Conservation (phyloP, 2,888 invertebrate species). For the Schrankia costaestrigalis region DNA sequence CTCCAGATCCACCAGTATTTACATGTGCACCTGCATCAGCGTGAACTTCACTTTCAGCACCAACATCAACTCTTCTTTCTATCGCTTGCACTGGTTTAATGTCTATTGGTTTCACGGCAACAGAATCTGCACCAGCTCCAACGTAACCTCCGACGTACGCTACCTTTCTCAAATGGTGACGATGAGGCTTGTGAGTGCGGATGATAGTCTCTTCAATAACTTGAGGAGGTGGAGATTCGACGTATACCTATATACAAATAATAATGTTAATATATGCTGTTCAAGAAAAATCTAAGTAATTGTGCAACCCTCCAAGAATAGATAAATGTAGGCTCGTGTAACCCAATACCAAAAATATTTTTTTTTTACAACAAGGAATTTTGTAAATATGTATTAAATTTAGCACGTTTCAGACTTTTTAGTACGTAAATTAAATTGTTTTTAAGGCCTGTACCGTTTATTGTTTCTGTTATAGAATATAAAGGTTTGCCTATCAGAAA, state of each 20-base stretch:
- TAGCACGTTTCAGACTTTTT: too few species aligned
- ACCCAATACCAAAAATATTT: too few species aligned
- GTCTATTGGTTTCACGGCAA: slow-evolving; percentile 26
- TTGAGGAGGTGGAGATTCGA: slow-evolving; percentile 41
- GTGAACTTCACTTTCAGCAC: slow-evolving; percentile 39
- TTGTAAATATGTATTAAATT: too few species aligned
- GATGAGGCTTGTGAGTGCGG: slow-evolving; percentile 55
- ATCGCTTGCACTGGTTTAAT: slow-evolving; percentile 39
- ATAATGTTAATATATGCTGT: not conserved
- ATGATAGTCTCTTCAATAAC: slow-evolving; percentile 52
- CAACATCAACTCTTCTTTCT: slow-evolving; percentile 59
- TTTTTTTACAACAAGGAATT: too few species aligned
- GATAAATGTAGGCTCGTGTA: not conserved
- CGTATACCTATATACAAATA: slow-evolving; percentile 44
- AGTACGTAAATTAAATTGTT: too few species aligned
- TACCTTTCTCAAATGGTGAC: slow-evolving; percentile 54
- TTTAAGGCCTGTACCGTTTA: too few species aligned
- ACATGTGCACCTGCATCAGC: slow-evolving; percentile 22
- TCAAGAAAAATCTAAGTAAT: not conserved
- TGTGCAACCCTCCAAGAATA: not conserved
- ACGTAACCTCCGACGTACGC: slow-evolving; percentile 58
- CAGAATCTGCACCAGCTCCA: slow-evolving; percentile 39
- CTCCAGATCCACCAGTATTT: slow-evolving; percentile 34
- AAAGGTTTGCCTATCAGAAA: too few species aligned
- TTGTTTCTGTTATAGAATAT: too few species aligned